These are phyloP conservation scores for Brachirus orientalis DNA, from an alignment of 2,113 vertebrate genomes.

Conservation along the genomic window DNA sequence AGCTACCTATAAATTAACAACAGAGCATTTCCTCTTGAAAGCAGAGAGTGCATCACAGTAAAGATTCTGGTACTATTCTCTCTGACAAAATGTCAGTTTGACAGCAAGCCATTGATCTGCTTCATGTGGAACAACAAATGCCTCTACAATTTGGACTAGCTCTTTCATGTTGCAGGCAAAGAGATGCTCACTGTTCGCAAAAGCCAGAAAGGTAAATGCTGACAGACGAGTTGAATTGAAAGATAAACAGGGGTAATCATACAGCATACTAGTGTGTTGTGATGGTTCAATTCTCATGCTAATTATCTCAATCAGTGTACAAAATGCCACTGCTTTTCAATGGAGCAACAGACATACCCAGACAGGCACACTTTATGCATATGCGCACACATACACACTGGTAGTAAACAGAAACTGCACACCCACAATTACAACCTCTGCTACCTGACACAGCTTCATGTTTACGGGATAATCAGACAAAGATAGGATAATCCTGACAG, in stretches of 20 bases:
- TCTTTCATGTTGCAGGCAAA: constrained; percentile 61
- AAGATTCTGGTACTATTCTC: constrained; percentile 27
- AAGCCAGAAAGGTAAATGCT: constrained; percentile 43
- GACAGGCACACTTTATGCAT: not conserved
- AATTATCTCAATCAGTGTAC: constrained; percentile 78
- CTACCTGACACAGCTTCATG: constrained; percentile 65
- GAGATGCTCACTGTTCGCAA: constrained; percentile 25
- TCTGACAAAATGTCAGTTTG: constrained; percentile 51
- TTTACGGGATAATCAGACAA: constrained; percentile 70
- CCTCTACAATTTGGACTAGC: constrained; percentile 42
- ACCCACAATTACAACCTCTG: constrained; percentile 64
- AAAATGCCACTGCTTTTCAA: constrained; percentile 62
- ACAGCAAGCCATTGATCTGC: constrained; percentile 63
- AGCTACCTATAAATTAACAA: constrained; percentile 14
- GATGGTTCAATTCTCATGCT: constrained; percentile 84
- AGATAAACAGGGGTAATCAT: constrained; percentile 68
- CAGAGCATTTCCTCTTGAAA: constrained; percentile 32
- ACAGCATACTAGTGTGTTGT: constrained; percentile 59
- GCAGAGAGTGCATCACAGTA: constrained; percentile 32
- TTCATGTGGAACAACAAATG: constrained; percentile 40
- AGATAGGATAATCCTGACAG: constrained; percentile 75
- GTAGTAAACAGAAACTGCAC: constrained; percentile 55
- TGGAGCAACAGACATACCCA: constrained; percentile 42
- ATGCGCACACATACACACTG: not conserved
- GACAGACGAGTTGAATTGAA: constrained; percentile 47